Evolutionary conservation across 2,113 vertebrate genomes (phyloP), one percentile per base, ranked within the genome.

Genomic region (Pygoscelis antarcticus): DNA sequence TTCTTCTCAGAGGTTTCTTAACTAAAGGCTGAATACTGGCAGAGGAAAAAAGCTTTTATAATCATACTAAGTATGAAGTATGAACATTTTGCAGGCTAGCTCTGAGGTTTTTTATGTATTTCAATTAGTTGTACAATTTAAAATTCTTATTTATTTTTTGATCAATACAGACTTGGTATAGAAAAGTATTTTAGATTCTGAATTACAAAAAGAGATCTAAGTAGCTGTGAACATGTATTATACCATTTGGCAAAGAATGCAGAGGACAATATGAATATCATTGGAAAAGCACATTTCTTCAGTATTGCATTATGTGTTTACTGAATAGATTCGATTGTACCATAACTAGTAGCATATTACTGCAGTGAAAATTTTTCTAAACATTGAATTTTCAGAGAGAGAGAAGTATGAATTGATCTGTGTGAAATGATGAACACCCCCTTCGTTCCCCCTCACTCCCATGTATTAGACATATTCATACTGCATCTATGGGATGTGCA

Each of bases 361-460:
- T 29, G 13, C 30, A 65, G 18, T 69, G 46, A 85, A 92, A 92
- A 16, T 47, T 51, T 60, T 7, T 34, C 47, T 32, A 72, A 68
- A n/a, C 27, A 46, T 62, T 68, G 27, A 5, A 42, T 76, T 76
- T 85, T 71, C 42, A 58, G 29, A 81, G 16, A 90, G 14, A 78
- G 7, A 58, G 46, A 91, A 51, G 14, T 46, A 82, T n/a, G 4
- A 91, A 62, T 2, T 58, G 34, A 57, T 83, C 27, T 66, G 13
- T 36, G 19, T 36, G 36, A 70, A 74, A 79, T 85, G 65, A 84
- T 34, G 18, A 83, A 75, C 23, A 69, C 34, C 5, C 5, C 4
- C 20, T 82, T 88, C 3, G 0, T 10, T 16, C 5, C 6, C 2
- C 7, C 7, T 9, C 5, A 22, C 11, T 21, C 16, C n/a, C 40